These are phyloP conservation scores for Hypocryptadius cinnamomeus DNA, from an alignment of 2,113 vertebrate genomes.

Conservation along the genomic window DNA sequence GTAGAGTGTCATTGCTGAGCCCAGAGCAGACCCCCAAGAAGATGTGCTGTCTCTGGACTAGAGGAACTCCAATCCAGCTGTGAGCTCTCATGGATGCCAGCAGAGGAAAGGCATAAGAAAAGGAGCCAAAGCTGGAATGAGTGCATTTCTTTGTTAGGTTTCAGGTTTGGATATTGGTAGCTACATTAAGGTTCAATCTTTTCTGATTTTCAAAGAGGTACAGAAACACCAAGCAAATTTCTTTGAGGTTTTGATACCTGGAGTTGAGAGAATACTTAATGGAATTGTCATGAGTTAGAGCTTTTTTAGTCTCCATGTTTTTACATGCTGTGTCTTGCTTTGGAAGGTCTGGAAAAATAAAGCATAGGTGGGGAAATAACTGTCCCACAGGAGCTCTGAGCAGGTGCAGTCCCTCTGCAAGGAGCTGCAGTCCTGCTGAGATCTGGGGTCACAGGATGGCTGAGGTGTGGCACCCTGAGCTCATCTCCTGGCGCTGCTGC, in stretches of 20 bases:
- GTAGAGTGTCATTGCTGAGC: background rate
- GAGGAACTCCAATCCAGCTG: background rate
- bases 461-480: background rate
- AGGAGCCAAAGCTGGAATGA: background rate
- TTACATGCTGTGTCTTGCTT: background rate
- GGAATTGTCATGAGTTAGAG: background rate
- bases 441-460: fast-evolving
- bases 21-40: background rate
- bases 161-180: background rate
- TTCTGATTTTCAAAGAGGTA: background rate
- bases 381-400: background rate
- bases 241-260: background rate
- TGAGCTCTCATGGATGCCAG: background rate
- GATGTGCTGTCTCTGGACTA: background rate
- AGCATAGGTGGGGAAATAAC: fast-evolving
- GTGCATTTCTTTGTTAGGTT: background rate
- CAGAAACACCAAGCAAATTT: background rate
- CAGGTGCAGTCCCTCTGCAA: background rate
- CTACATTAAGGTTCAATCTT: background rate
- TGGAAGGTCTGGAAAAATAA: background rate
- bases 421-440: background rate
- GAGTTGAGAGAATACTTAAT: background rate
- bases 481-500: background rate
- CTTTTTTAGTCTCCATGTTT: background rate
- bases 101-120: background rate